Evolutionary conservation across 1,140 invertebrate genomes (phyloP).

Genomic region (Colletes latitarsis): DNA sequence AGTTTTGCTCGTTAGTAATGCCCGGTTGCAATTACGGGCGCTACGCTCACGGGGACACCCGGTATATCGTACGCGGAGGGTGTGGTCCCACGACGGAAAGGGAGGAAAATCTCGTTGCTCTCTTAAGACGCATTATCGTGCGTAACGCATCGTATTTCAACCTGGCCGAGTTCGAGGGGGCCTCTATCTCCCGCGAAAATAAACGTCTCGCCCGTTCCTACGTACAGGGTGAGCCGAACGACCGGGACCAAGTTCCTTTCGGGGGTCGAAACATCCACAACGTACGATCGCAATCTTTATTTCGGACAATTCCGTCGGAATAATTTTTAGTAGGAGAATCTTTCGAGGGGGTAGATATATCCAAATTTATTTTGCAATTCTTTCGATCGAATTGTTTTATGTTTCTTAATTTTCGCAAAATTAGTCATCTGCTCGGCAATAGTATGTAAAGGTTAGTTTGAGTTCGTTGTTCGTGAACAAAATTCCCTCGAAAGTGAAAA

Average conservation of each 20-base stretch:
- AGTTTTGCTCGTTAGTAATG: conserved; percentile 26
- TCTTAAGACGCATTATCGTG: conserved; percentile 46
- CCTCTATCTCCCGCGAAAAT: conserved; percentile 34
- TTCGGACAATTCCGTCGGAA: too few species aligned
- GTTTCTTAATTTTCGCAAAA: too few species aligned
- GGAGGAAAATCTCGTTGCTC: conserved; percentile 34
- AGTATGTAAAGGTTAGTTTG: too few species aligned
- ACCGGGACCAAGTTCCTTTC: not conserved
- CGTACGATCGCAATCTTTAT: too few species aligned
- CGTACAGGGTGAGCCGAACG: not conserved
- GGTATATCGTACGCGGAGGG: conserved; percentile 23
- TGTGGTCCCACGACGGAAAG: conserved; percentile 30
- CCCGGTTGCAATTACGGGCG: conserved; percentile 19
- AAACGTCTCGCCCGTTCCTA: conserved; percentile 15
- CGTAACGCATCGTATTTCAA: conserved; percentile 48
- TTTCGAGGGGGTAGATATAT: too few species aligned
- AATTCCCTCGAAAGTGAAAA: too few species aligned
- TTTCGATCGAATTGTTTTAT: too few species aligned
- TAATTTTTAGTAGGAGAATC: too few species aligned
- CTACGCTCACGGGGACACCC: conserved; percentile 28
- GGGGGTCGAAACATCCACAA: too few species aligned
- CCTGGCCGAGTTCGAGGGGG: conserved; percentile 6
- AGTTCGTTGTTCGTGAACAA: too few species aligned
- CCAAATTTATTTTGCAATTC: too few species aligned
- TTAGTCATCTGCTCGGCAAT: too few species aligned